Base-by-base conservation (phyloP, 2,888 invertebrate species). In the Peribatodes rhomboidaria region DNA sequence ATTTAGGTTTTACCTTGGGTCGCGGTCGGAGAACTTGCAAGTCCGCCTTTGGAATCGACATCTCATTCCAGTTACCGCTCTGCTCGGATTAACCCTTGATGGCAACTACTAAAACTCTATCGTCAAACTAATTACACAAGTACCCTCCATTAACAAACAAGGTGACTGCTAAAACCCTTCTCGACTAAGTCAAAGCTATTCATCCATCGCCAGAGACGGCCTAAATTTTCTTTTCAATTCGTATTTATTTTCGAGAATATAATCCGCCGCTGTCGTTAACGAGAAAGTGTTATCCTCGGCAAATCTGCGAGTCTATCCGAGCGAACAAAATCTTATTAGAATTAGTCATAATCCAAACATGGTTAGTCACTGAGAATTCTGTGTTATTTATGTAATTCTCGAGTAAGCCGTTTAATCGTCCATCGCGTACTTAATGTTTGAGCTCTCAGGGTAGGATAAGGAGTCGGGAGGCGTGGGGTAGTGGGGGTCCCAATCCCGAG, bases 361-460 rank as follows among this genome's bases (percentile, higher is more conserved):
- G 81, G 79, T 77, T 80, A 80, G 79, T 76, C 76, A 78, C 74
- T 73, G 78, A 73, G 76, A 81, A 77, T 74, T 79, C 79, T 78
- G 75, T 75, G 78, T 80, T 84, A 86, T 86, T 86, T 86, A 83
- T 83, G 81, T 85, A 86, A 87, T 85, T 83, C 82, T 78, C 77
- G 72, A 82, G 80, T 84, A 86, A 87, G 82, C 83, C 77, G 83
- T 84, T 86, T 87, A 89, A 89, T 88, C 85, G 85, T 81, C 83
- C 83, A 86, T 85, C 79, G 80, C 79, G 78, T 84, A 79, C 82
- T 85, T 85, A 87, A 87, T 86, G 86, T 84, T 85, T 81, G 79
- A 82, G 80, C 78, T 81, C 74, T 78, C 77, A 80, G 79, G 79
- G 79, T 77, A 72, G 76, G 74, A 67, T 70, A 73, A 71, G 78